Evolutionary conservation across 2,888 invertebrate genomes (phyloP).

Genomic region (Aporophyla lueneburgensis): DNA sequence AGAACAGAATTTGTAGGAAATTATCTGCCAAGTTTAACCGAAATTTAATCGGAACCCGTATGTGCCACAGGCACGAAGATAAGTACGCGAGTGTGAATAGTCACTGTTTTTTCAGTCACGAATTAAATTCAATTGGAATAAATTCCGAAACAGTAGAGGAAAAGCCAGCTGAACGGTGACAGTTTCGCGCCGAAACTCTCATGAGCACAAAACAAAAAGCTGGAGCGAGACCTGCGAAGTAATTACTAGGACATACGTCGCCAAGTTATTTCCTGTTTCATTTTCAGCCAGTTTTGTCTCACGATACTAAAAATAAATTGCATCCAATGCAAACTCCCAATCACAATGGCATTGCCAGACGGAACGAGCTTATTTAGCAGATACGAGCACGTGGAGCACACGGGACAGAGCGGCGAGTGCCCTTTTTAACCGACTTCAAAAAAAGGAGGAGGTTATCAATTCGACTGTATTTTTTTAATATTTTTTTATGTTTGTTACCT

Average conservation of each 20-base stretch:
- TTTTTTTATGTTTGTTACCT: too few species aligned
- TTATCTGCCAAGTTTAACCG: background rate
- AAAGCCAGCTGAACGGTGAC: conserved; percentile 9
- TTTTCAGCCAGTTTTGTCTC: conserved; percentile 38
- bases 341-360: conserved; percentile 14
- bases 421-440: too few species aligned
- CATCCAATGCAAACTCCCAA: conserved; percentile 29
- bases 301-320: conserved; percentile 46
- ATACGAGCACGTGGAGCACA: background rate
- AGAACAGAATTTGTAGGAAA: background rate
- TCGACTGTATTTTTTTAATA: too few species aligned
- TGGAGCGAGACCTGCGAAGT: conserved; percentile 9
- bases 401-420: background rate
- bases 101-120: background rate
- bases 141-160: conserved; percentile 2
- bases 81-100: background rate
- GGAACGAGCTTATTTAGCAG: conserved; percentile 15
- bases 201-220: conserved; percentile 30
- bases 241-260: conserved; percentile 41
- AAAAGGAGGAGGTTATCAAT: too few species aligned
- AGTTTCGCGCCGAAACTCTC: conserved; percentile 9
- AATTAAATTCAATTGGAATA: conserved; percentile 28
- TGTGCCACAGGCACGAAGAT: background rate
- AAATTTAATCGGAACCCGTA: background rate
- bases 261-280: conserved; percentile 39